These are phyloP conservation scores for Sogatella furcifera DNA, from an alignment of 1,140 invertebrate species.

Conservation along the genomic window DNA sequence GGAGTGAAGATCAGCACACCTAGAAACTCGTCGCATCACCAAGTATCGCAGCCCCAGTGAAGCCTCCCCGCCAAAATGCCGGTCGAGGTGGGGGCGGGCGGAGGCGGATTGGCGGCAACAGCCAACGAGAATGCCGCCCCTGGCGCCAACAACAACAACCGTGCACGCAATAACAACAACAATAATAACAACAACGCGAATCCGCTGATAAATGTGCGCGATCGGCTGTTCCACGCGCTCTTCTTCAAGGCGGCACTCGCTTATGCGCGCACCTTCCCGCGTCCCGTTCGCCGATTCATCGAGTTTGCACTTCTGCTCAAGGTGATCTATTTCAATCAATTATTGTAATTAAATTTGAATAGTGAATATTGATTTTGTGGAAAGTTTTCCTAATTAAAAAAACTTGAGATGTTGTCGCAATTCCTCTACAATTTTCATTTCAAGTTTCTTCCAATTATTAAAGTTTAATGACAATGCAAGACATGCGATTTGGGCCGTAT, in stretches of 20 bases:
- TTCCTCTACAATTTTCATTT: no score
- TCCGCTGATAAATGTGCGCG: constrained; percentile 71
- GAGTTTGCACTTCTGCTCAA: constrained; percentile 86
- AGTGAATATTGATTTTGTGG: no score
- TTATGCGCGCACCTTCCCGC: constrained; percentile 82
- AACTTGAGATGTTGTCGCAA: no score
- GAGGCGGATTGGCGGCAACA: background rate
- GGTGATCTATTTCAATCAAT: constrained; percentile 33
- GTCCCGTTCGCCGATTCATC: constrained; percentile 70
- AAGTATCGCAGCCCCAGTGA: no score
- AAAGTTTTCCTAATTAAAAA: no score
- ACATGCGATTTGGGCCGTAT: no score
- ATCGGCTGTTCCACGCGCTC: constrained; percentile 89
- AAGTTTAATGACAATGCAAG: no score
- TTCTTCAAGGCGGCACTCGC: constrained; percentile 84
- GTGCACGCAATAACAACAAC: constrained; percentile 6
- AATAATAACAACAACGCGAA: constrained; percentile 39
- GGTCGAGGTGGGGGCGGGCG: background rate
- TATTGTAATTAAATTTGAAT: no score
- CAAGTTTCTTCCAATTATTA: no score
- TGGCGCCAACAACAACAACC: background rate
- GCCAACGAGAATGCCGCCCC: no score
- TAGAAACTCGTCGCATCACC: no score
- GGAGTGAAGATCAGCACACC: no score
- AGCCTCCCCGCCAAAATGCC: background rate